A percentile compares a stretch with the other conserved stretches of the same genome.
Conservation (phyloP, 2,888 invertebrate species). For the Trimorus sp. region DNA sequence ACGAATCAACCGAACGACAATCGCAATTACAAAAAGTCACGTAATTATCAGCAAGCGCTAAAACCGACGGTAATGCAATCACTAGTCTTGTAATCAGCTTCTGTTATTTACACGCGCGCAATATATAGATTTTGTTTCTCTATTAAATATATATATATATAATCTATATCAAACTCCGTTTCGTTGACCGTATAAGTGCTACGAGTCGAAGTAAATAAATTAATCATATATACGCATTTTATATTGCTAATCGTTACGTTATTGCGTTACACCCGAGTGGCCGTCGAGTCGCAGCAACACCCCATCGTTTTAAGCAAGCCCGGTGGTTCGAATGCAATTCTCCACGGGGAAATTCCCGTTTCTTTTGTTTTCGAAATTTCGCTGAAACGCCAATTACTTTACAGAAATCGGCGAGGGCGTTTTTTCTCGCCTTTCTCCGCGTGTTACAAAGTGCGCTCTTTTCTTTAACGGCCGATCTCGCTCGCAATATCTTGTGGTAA, state of each 20-base stretch:
- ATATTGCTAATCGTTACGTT: slow-evolving; percentile 75
- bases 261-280: slow-evolving; percentile 70
- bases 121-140: slow-evolving; percentile 49
- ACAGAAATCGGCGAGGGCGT: too few relatives aligned
- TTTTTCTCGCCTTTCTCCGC: too few relatives aligned
- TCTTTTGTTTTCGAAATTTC: too few relatives aligned
- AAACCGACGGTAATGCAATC: slow-evolving; percentile 44
- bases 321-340: too few relatives aligned
- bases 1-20: slow-evolving; percentile 24
- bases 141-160: slow-evolving; percentile 62
- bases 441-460: too few relatives aligned
- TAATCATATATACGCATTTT: slow-evolving; percentile 43
- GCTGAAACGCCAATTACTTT: too few relatives aligned
- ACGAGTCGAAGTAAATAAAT: slow-evolving; percentile 59
- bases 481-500: not conserved
- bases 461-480: not conserved
- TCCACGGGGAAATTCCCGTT: not conserved
- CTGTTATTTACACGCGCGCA: slow-evolving; percentile 59
- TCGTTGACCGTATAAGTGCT: slow-evolving; percentile 63
- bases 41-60: slow-evolving; percentile 25
- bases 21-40: slow-evolving; percentile 38
- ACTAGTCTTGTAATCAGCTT: slow-evolving; percentile 53
- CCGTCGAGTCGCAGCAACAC: slow-evolving; percentile 9
- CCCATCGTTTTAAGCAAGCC: not conserved
- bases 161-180: slow-evolving; percentile 62